These are phyloP conservation scores for Tenodera sinensis DNA, from an alignment of 2,888 invertebrate species.

Conservation along the genomic window DNA sequence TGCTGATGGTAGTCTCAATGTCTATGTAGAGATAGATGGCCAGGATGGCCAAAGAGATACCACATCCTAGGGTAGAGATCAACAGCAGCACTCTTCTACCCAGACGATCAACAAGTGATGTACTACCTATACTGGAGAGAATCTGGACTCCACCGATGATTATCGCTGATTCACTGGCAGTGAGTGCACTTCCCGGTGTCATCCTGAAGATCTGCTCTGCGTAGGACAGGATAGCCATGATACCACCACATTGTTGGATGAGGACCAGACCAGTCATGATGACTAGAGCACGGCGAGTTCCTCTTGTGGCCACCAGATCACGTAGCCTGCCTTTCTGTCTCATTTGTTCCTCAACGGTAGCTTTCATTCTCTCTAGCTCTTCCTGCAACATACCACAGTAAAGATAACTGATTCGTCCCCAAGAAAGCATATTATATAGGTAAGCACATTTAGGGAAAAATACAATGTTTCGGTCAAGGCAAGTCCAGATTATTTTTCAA, in stretches of 20 bases:
- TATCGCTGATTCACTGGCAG: conserved; percentile 52
- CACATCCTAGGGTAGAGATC: conserved; percentile 55
- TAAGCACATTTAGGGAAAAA: too few species aligned
- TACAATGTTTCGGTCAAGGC: too few species aligned
- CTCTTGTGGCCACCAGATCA: conserved; percentile 50
- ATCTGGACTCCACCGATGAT: conserved; percentile 54
- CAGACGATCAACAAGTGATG: conserved; percentile 56
- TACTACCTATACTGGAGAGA: conserved; percentile 54
- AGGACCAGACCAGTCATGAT: conserved; percentile 59
- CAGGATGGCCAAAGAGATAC: conserved; percentile 52
- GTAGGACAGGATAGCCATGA: conserved; percentile 57
- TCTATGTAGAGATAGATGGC: conserved; percentile 57
- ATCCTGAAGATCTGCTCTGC: conserved; percentile 58
- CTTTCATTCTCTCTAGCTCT: conserved; percentile 54
- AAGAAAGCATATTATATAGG: too few species aligned
- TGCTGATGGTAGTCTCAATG: conserved; percentile 47
- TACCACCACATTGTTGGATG: conserved; percentile 59
- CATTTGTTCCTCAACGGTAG: conserved; percentile 53
- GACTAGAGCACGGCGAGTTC: conserved; percentile 55
- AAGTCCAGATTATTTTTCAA: too few species aligned
- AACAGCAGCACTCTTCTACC: conserved; percentile 60
- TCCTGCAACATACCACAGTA: conserved; percentile 34
- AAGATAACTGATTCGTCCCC: not conserved
- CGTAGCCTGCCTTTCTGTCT: conserved; percentile 49
- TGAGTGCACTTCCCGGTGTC: conserved; percentile 50